These are phyloP conservation scores for Loris lydekkerianus DNA, from an alignment of 2,797 vertebrate genomes.

Conservation along the genomic window DNA sequence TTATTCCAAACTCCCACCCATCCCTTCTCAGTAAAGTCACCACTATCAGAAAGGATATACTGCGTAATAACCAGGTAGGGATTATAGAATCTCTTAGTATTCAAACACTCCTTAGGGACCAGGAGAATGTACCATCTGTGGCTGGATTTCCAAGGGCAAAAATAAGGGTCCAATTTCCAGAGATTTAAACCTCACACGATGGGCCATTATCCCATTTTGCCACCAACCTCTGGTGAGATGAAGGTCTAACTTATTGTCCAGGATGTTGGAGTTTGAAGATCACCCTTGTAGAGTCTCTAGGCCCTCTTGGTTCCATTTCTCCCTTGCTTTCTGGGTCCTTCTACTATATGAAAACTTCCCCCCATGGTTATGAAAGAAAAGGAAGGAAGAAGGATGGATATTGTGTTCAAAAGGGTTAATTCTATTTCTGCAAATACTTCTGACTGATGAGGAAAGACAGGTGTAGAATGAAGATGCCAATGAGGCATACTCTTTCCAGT, in stretches of 20 bases:
- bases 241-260: neutral
- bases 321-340: neutral
- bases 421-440: slow-evolving; percentile 36
- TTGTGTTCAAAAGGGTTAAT: slow-evolving; percentile 33
- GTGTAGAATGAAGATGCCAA: neutral
- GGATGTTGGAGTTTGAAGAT: neutral
- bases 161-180: slow-evolving; percentile 18
- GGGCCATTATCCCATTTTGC: neutral
- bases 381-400: slow-evolving; percentile 17
- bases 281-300: slow-evolving; percentile 27
- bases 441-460: slow-evolving; percentile 25
- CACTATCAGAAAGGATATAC: slow-evolving; percentile 27
- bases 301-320: slow-evolving; percentile 15
- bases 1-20: slow-evolving; percentile 6
- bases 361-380: neutral
- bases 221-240: neutral
- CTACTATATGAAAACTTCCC: slow-evolving; percentile 12
- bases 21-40: slow-evolving; percentile 8
- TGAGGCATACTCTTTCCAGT: neutral
- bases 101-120: neutral
- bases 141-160: slow-evolving; percentile 36
- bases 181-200: neutral
- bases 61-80: neutral
- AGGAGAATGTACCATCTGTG: neutral
- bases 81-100: slow-evolving; percentile 6